Evolutionary conservation across 1,140 invertebrate genomes (phyloP), one percentile per base, ranked within the genome.

Genomic region (Drosophila saltans): DNA sequence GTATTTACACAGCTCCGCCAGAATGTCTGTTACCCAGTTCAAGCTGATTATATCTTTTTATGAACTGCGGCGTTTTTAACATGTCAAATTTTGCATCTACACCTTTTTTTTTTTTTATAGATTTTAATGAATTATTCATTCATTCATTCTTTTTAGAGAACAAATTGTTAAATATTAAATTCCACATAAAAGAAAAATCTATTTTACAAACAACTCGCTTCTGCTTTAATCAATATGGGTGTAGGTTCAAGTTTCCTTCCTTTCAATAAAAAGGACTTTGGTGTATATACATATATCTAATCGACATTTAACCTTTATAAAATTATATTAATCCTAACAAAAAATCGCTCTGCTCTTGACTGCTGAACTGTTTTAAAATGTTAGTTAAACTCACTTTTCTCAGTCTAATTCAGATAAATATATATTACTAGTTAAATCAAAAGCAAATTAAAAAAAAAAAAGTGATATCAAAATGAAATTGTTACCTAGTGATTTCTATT

Each of bases 131-230:
- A 59, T 73, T 67, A 75, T 86, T 69, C 69, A 80, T 71, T 69
- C 69, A 80, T 71, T 48, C 16, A 86, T 69, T 86, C 16, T 16
- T 85, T 55, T 82, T 77, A 77, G 24, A 64, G 55, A 83, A 88
- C 83, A 77, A 86, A 88, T 59, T 68, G 83, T 83, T 86, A 59
- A 86, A 86, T 81, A 66, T 24, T 81, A 65, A 75, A 75, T 63
- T 39, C 5, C 10, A 36, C 30, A 3, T 24, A 16, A 30, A n/a
- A 30, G 28, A 30, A 57, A 59, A 59, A 60, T 26, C 9, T 52
- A 26, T 52, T 26, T 52, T 26, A 6, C 33, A 36, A 36, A 6
- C 6, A 36, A 36, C 6, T 36, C 33, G 33, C 6, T 36, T 36
- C 1, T 36, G 33, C 4, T 36, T 36, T 5, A 36, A 36, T 7